Evolutionary conservation across 1,140 invertebrate species (phyloP).

Genomic region (Dinoponera quadriceps): DNA sequence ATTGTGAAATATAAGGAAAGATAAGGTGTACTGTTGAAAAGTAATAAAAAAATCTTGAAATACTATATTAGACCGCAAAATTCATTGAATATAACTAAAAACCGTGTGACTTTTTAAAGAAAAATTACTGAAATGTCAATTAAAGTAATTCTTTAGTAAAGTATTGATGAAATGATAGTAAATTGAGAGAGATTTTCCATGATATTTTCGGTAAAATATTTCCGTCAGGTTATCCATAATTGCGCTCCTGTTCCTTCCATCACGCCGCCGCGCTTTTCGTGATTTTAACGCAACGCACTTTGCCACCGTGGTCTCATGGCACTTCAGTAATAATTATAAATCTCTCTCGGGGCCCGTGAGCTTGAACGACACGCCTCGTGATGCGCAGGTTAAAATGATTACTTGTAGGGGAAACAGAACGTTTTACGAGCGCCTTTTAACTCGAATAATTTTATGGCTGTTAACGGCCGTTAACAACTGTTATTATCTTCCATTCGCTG

Average conservation of each 20-base stretch:
- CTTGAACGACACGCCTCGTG: slow-evolving; percentile 22
- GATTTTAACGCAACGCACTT: not conserved
- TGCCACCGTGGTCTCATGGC: not conserved
- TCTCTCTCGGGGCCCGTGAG: slow-evolving; percentile 3
- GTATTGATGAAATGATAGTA: no score
- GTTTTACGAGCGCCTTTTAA: slow-evolving; percentile 55
- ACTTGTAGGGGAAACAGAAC: slow-evolving; percentile 34
- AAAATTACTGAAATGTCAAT: no score
- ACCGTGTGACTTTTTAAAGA: no score
- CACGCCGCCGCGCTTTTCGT: not conserved
- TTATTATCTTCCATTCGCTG: slow-evolving; percentile 57
- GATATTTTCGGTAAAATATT: no score
- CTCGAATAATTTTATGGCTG: slow-evolving; percentile 55
- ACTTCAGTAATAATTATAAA: slow-evolving; percentile 10
- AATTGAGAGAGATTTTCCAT: no score
- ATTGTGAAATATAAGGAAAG: no score
- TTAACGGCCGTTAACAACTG: slow-evolving; percentile 53
- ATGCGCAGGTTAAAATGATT: slow-evolving; percentile 46
- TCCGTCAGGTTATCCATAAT: no score
- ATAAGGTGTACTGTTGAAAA: no score
- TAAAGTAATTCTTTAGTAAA: no score
- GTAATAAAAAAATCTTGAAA: no score
- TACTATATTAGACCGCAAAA: no score
- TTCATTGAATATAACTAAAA: no score
- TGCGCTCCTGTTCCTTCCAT: not conserved